Evolutionary conservation across 1,140 invertebrate genomes (phyloP), one percentile per base, ranked within the genome.

Genomic region (Megathymus violae): DNA sequence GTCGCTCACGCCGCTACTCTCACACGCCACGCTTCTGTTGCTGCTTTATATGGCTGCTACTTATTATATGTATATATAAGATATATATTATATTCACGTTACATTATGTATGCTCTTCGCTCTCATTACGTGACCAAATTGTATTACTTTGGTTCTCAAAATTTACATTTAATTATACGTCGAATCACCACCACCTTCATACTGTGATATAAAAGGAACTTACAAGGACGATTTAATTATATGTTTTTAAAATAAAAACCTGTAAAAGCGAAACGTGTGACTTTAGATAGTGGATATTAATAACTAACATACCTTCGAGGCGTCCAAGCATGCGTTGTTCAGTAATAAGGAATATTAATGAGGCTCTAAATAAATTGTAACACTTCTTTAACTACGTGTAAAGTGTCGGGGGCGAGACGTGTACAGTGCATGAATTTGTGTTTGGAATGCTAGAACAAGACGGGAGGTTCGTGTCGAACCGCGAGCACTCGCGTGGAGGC

Each of bases 71-170:
- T 67, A 62, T 67, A 76, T 67, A 43, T 36, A 54, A 60, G 62
- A 34, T 69, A 67, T 74, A 31, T 74, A 56, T 56, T 69, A 51
- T 69, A 62, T 52, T 15, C 60, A 59, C 40, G 54, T 52, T 9
- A 56, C 7, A 31, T 6, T 31, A 31, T 31, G 22, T 25, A 48
- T n/a, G 19, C 15, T 38, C 13, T 16, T 41, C 52, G 41, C 38
- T 56, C 52, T 56, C 61, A 71, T 62, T 44, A 16, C 62, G 77
- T 64, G 67, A 71, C 76, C 78, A 76, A 79, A 80, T 80, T 62
- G 6, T 83, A 83, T 85, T 63, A 73, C 80, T 82, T 85, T 85
- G 80, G 78, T 77, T 69, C 52, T 47, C 41, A 59, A 44, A 59
- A 61, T 44, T 60, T 19, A 61, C 44, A 61, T 25, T 40, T 54